Percentiles rank a stretch among this genome's conserved stretches.
Conservation (phyloP, 1,140 invertebrate genomes). For the Papilio aristodemus region DNA sequence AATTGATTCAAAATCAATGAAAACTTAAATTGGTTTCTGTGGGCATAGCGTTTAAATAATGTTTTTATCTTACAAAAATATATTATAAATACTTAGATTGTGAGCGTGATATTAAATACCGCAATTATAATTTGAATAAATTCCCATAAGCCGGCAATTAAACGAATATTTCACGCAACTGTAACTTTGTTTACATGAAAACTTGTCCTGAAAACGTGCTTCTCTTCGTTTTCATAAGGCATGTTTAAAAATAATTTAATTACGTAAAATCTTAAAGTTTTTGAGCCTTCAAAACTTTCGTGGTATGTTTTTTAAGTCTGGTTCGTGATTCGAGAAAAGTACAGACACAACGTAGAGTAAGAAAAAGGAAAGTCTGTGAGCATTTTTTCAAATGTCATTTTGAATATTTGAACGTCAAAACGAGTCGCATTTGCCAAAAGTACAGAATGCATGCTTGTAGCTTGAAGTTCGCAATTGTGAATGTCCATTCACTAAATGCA, state of each 20-base stretch:
- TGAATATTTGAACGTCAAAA: conserved; percentile 33
- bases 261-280: conserved; percentile 4
- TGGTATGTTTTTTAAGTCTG: conserved; percentile 16
- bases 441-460: conserved; percentile 31
- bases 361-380: conserved; percentile 24
- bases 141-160: conserved; percentile 11
- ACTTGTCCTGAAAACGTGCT: background rate
- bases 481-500: conserved; percentile 35
- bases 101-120: background rate
- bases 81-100: too few species aligned
- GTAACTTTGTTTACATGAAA: conserved; percentile 6
- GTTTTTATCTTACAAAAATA: too few species aligned
- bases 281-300: conserved; percentile 11
- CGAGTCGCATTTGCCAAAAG: conserved; percentile 32
- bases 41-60: too few species aligned
- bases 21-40: too few species aligned
- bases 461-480: conserved; percentile 33
- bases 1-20: too few species aligned
- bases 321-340: background rate
- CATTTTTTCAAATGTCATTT: conserved; percentile 30
- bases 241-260: conserved; percentile 18
- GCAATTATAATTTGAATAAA: conserved; percentile 9
- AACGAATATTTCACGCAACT: background rate
- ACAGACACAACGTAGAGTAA: conserved; percentile 10
- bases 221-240: conserved; percentile 5